Percentiles rank a stretch among this genome's conserved stretches.
phyloP scores from a whole-genome alignment of 1,140 invertebrate genomes.

The Sitophilus oryzae region DNA sequence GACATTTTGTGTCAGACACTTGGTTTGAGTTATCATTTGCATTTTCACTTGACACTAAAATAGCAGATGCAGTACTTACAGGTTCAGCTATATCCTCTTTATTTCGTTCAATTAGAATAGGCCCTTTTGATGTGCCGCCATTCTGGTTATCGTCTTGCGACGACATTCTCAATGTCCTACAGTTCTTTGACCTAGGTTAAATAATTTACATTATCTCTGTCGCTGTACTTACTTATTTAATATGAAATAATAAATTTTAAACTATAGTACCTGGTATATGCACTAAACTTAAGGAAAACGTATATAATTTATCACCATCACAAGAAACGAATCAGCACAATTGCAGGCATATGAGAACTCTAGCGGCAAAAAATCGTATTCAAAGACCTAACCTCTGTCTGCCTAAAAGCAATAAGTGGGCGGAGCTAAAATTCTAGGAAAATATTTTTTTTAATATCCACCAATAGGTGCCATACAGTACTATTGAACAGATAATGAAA shows the following conservation, averaged over 20 bases:
- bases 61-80: background rate
- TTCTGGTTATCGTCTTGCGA: constrained; percentile 18
- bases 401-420: constrained; percentile 9
- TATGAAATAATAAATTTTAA: background rate
- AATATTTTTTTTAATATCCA: too few species aligned
- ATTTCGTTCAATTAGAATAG: background rate
- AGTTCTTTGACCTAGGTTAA: constrained; percentile 6
- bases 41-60: background rate
- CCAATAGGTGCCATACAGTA: too few species aligned
- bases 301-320: background rate
- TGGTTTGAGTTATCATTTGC: background rate
- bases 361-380: constrained; percentile 12
- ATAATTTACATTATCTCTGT: background rate
- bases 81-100: background rate
- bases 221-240: too few species aligned
- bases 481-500: too few species aligned
- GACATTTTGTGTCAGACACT: constrained; percentile 3
- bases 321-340: constrained; percentile 4
- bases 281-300: background rate
- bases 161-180: constrained; percentile 7
- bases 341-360: constrained; percentile 15
- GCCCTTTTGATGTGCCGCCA: constrained; percentile 6
- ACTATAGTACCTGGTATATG: background rate
- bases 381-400: constrained; percentile 14
- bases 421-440: constrained; percentile 3